Conservation (phyloP, 2,113 vertebrate species). For the Bothrops jararaca region DNA sequence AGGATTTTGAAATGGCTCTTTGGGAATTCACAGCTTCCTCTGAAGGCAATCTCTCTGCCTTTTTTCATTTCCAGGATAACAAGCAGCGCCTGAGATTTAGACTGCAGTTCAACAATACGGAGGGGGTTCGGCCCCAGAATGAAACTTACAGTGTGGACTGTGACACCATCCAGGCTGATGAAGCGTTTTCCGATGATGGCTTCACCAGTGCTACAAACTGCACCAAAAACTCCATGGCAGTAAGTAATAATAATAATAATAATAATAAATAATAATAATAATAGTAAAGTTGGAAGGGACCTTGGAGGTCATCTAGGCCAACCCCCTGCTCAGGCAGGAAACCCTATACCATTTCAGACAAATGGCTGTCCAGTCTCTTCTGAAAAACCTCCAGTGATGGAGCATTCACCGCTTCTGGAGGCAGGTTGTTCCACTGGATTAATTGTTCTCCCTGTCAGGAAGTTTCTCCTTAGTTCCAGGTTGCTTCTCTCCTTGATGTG, state of each 20-base stretch:
- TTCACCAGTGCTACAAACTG: conserved; percentile 58
- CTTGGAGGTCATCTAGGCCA: no score
- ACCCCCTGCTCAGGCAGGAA: no score
- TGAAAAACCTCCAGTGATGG: no score
- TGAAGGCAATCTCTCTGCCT: not conserved
- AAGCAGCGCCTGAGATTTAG: conserved; percentile 51
- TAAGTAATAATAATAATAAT: conserved; percentile 45
- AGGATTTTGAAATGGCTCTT: not conserved
- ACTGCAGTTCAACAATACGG: conserved; percentile 30
- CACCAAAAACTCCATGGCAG: conserved; percentile 64
- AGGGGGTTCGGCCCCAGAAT: not conserved
- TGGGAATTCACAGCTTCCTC: not conserved
- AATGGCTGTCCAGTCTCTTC: no score
- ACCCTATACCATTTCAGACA: no score
- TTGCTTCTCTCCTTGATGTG: no score
- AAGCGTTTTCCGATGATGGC: not conserved
- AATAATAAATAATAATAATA: no score
- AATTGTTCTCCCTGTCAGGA: no score
- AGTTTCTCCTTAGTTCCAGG: no score
- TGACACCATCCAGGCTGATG: not conserved
- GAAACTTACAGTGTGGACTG: conserved; percentile 49
- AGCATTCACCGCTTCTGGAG: no score
- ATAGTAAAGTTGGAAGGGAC: no score
- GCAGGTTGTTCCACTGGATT: no score
- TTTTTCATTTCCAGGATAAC: conserved; percentile 38